A percentile compares a stretch with the other conserved stretches of the same genome.
Evolutionary conservation across 2,888 invertebrate species (phyloP).

Genomic region (Cephus rjabovi): DNA sequence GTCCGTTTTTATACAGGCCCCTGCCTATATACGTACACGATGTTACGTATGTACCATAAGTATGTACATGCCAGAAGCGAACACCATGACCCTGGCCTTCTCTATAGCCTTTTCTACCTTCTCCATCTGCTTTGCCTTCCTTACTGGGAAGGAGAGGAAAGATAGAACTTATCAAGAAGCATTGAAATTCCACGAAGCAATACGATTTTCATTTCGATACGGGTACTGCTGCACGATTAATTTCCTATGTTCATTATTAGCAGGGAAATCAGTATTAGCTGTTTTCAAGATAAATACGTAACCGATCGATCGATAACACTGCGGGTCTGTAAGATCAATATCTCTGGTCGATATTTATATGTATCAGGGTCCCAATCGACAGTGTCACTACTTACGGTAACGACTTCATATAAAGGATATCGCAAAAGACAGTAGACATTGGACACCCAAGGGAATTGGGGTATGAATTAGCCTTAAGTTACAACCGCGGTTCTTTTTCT

Average conservation of each 20-base stretch:
- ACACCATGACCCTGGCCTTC: not conserved
- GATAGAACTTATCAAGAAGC: not conserved
- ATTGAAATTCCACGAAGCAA: not conserved
- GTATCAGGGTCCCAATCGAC: slow-evolving; percentile 32
- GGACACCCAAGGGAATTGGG: not conserved
- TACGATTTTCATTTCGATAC: slow-evolving; percentile 25
- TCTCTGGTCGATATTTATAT: slow-evolving; percentile 30
- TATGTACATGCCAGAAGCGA: not conserved
- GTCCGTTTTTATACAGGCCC: not conserved
- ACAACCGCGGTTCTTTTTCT: not conserved
- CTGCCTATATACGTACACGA: not conserved
- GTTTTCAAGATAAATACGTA: slow-evolving; percentile 2
- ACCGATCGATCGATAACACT: slow-evolving; percentile 20
- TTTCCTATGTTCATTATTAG: slow-evolving; percentile 44
- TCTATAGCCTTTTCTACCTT: not conserved
- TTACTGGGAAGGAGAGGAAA: not conserved
- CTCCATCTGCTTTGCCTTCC: not conserved
- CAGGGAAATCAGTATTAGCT: slow-evolving; percentile 40
- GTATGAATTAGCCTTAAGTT: not conserved
- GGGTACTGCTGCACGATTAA: slow-evolving; percentile 51
- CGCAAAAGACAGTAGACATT: not conserved
- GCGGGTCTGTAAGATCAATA: slow-evolving; percentile 38
- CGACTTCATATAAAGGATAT: slow-evolving; percentile 45
- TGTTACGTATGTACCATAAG: not conserved
- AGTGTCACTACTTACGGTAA: slow-evolving; percentile 28